Conservation (phyloP, 2,888 invertebrate species). For the Maniola hyperantus region DNA sequence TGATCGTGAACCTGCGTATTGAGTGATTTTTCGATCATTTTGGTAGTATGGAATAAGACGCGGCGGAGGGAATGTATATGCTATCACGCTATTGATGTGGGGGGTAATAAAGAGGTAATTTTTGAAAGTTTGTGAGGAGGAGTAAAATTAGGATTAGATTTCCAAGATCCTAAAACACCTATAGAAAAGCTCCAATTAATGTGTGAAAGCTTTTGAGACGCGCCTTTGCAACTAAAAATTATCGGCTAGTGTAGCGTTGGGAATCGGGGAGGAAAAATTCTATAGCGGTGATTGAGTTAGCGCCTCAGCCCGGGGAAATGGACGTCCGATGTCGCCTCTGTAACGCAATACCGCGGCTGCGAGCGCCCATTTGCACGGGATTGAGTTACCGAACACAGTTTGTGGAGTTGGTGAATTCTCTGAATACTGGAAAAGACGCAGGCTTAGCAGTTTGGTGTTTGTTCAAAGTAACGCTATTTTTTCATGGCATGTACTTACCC, state of each 20-base stretch:
- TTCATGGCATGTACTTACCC: too few relatives aligned
- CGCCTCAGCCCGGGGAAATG: slow-evolving; percentile 62
- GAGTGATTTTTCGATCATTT: too few relatives aligned
- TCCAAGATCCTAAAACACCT: too few relatives aligned
- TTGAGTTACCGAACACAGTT: slow-evolving; percentile 55
- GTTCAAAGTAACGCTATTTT: too few relatives aligned
- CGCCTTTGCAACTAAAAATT: slow-evolving; percentile 20
- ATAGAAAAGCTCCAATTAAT: not conserved
- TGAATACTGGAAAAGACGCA: slow-evolving; percentile 14
- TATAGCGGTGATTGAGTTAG: slow-evolving; percentile 72
- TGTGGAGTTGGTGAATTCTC: slow-evolving; percentile 22
- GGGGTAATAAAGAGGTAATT: too few relatives aligned
- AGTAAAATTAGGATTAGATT: too few relatives aligned
- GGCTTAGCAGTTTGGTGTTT: too few relatives aligned
- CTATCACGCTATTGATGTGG: too few relatives aligned
- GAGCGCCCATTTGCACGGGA: slow-evolving; percentile 62
- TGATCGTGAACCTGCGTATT: too few relatives aligned
- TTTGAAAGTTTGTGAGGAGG: too few relatives aligned
- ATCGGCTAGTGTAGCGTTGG: slow-evolving; percentile 27
- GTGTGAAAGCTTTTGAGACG: not conserved
- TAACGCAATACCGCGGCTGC: slow-evolving; percentile 65
- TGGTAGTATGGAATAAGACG: too few relatives aligned
- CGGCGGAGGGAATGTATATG: too few relatives aligned
- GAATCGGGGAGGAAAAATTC: slow-evolving; percentile 61
- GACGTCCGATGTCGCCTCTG: slow-evolving; percentile 67